Conservation (phyloP, 92 coral and sea anemone genomes). For the Epizoanthus ramosus region DNA sequence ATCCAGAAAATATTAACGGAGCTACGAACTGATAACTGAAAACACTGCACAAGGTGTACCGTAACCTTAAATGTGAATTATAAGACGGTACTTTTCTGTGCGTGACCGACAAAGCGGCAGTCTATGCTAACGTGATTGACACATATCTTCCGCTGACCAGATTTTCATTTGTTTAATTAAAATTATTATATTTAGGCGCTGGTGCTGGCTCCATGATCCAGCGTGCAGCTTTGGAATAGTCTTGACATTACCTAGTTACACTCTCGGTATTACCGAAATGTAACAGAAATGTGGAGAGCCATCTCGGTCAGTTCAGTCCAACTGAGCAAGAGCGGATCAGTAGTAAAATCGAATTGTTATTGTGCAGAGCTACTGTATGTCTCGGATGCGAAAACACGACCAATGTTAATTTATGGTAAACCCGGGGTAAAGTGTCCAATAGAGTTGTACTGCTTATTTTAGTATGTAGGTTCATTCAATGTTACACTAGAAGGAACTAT, state of each 20-base stretch:
- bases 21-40: too few species aligned
- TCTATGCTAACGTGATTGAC: conserved; percentile 28
- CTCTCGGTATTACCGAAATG: background rate
- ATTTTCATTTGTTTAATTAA: background rate
- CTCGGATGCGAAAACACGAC: conserved; percentile 7
- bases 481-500: too few species aligned
- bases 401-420: conserved; percentile 19
- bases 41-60: too few species aligned
- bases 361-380: background rate
- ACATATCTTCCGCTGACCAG: conserved; percentile 31
- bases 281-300: too few species aligned
- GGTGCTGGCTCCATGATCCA: conserved; percentile 25
- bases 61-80: conserved; percentile 34
- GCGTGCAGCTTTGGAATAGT: conserved; percentile 9
- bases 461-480: background rate
- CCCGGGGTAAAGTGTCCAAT: background rate
- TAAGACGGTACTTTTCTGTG: background rate
- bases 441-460: background rate
- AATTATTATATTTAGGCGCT: too few species aligned
- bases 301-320: background rate
- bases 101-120: conserved; percentile 30
- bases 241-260: conserved; percentile 20
- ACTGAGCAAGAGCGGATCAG: conserved; percentile 22
- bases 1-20: too few species aligned
- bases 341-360: background rate